Evolutionary conservation across 64 coral and sea anemone genomes (phyloP).

Genomic region (Cladopsammia gracilis): DNA sequence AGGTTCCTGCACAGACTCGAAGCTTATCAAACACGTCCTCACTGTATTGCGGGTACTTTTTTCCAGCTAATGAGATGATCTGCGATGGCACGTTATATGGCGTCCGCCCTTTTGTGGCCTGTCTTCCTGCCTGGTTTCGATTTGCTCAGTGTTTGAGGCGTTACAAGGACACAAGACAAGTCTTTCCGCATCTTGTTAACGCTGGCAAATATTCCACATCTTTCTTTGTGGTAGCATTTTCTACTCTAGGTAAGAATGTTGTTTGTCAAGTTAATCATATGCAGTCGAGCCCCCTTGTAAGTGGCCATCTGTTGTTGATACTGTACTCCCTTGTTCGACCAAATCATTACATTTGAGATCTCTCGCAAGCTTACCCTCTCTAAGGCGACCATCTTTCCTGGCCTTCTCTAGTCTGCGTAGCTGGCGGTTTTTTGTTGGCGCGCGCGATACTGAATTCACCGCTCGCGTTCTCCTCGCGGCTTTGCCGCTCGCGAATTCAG

Average conservation of each 20-base stretch:
- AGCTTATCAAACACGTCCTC: no score
- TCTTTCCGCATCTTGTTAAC: conserved; percentile 97
- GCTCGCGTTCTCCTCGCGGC: no score
- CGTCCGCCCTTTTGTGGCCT: conserved; percentile 88
- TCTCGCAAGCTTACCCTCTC: no score
- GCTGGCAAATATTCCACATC: conserved; percentile 98
- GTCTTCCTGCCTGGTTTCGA: conserved; percentile 96
- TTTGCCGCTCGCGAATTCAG: no score
- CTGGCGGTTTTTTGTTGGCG: no score
- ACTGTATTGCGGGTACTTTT: not conserved
- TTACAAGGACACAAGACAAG: conserved; percentile 86
- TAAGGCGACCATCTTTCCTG: not conserved
- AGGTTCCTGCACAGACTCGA: no score
- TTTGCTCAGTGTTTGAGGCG: conserved; percentile 96
- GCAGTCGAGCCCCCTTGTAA: no score
- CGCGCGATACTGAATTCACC: no score
- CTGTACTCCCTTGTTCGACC: no score
- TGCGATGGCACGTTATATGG: conserved; percentile 91
- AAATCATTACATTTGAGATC: no score
- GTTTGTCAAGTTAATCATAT: no score
- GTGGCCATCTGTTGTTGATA: no score
- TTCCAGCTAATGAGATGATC: conserved; percentile 61
- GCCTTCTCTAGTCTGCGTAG: not conserved
- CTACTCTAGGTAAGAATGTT: conserved; percentile 84
- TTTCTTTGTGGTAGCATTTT: conserved; percentile 94